Conservation (phyloP, 2,888 invertebrate genomes). For the Dorcus parallelipipedus region DNA sequence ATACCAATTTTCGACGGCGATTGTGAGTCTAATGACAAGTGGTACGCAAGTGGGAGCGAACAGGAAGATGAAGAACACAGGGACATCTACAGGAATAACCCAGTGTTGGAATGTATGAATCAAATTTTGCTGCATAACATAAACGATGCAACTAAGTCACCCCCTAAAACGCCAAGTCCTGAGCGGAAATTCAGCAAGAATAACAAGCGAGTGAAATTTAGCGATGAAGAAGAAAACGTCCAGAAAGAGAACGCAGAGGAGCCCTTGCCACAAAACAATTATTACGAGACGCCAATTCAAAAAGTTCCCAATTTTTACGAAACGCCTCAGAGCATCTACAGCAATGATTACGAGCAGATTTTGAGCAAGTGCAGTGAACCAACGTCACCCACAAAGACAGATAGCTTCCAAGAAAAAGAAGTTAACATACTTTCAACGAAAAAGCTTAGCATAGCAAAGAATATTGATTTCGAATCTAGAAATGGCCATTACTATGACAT, state of each 20-base stretch:
- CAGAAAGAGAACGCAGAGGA: slow-evolving; percentile 22
- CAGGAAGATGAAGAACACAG: slow-evolving; percentile 68
- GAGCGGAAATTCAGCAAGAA: slow-evolving; percentile 40
- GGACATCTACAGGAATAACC: slow-evolving; percentile 74
- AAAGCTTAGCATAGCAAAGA: slow-evolving; percentile 54
- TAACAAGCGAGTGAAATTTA: slow-evolving; percentile 46
- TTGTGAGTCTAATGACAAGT: slow-evolving; percentile 64
- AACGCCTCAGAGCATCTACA: slow-evolving; percentile 68
- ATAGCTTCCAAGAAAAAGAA: slow-evolving; percentile 27
- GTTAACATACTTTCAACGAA: slow-evolving; percentile 51
- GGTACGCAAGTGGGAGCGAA: slow-evolving; percentile 78
- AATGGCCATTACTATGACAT: slow-evolving; percentile 61
- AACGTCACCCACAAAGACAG: slow-evolving; percentile 20
- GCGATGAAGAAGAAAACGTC: slow-evolving; percentile 36
- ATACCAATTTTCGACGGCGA: slow-evolving; percentile 49
- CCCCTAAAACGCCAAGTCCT: slow-evolving; percentile 46
- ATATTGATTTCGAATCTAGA: slow-evolving; percentile 52
- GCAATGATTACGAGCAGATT: slow-evolving; percentile 73
- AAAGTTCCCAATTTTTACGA: slow-evolving; percentile 57
- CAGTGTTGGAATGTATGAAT: slow-evolving; percentile 82
- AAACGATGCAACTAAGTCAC: slow-evolving; percentile 49
- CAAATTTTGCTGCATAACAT: slow-evolving; percentile 77
- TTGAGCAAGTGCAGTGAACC: slow-evolving; percentile 47
- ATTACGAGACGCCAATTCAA: slow-evolving; percentile 49
- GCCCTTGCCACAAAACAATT: slow-evolving; percentile 29